phyloP scores from a whole-genome alignment of 2,797 vertebrate genomes.

The Diglossa cyanea region DNA sequence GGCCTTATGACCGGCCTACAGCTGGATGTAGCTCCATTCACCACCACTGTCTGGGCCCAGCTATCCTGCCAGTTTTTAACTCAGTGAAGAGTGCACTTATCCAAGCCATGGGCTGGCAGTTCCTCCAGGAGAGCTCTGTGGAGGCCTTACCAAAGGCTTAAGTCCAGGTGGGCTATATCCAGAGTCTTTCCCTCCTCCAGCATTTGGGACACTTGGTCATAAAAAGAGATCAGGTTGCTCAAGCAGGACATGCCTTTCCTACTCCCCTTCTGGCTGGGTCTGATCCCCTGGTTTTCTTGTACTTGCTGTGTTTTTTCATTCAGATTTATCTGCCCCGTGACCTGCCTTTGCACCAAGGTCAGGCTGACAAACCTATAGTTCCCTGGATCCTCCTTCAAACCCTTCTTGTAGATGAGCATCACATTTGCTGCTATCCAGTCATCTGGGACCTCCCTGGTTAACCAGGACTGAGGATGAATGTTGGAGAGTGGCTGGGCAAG shows the following conservation, averaged over 20 bases:
- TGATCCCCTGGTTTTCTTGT: neutral
- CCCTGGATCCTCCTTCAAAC: neutral
- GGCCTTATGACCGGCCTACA: neutral
- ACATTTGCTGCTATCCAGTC: neutral
- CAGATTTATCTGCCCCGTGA: neutral
- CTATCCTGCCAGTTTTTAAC: neutral
- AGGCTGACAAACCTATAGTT: neutral
- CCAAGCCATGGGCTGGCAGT: neutral
- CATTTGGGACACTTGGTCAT: neutral
- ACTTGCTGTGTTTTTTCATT: neutral
- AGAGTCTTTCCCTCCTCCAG: neutral
- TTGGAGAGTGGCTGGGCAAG: neutral
- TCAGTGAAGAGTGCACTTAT: neutral
- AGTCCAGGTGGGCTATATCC: rapidly evolving
- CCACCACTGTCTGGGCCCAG: rapidly evolving
- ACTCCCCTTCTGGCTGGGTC: neutral
- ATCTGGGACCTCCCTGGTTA: neutral
- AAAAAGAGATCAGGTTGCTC: neutral
- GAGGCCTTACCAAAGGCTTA: neutral
- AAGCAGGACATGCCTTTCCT: neutral
- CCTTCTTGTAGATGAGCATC: neutral
- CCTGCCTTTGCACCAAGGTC: neutral
- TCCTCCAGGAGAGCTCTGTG: neutral
- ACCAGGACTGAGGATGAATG: neutral
- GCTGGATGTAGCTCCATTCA: neutral